Conservation (phyloP, 2,797 vertebrate genomes). For the Scarus forsteni region DNA sequence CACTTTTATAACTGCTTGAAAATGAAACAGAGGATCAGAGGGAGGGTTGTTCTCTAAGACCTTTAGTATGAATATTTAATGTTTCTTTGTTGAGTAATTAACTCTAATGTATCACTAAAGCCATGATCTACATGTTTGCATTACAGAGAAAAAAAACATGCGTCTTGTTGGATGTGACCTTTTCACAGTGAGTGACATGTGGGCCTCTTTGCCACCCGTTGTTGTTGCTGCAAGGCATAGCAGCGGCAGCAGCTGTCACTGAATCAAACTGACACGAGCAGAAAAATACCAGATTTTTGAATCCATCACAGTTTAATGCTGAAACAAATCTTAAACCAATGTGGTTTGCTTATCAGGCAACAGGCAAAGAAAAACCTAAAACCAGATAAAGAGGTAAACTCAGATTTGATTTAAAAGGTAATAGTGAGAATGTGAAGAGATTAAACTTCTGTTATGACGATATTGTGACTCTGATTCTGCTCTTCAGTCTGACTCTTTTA, state of each 20-base stretch:
- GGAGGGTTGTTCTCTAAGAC: too few relatives aligned
- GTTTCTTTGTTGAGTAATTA: background rate
- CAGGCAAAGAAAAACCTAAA: fast-evolving
- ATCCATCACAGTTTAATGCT: background rate
- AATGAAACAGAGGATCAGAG: too few relatives aligned
- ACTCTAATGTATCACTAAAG: background rate
- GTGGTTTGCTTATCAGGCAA: background rate
- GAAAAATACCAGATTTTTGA: constrained; percentile 1
- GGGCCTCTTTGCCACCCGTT: constrained; percentile 21
- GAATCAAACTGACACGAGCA: constrained; percentile 14
- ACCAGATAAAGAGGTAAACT: background rate
- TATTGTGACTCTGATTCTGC: background rate
- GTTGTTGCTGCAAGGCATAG: constrained; percentile 20
- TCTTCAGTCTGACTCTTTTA: background rate
- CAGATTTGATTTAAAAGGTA: background rate
- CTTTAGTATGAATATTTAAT: too few relatives aligned
- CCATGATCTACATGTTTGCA: constrained; percentile 10
- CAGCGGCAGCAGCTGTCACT: constrained; percentile 9
- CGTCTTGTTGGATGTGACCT: constrained; percentile 31
- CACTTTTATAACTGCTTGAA: too few relatives aligned
- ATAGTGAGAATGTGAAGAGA: background rate
- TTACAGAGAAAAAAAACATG: constrained; percentile 15
- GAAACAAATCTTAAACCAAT: background rate
- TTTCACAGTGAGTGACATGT: constrained; percentile 42
- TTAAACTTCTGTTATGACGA: background rate